Percentiles rank a stretch among this genome's conserved stretches.
Conservation (phyloP, 2,888 invertebrate species). For the Ornithoptera priamus region DNA sequence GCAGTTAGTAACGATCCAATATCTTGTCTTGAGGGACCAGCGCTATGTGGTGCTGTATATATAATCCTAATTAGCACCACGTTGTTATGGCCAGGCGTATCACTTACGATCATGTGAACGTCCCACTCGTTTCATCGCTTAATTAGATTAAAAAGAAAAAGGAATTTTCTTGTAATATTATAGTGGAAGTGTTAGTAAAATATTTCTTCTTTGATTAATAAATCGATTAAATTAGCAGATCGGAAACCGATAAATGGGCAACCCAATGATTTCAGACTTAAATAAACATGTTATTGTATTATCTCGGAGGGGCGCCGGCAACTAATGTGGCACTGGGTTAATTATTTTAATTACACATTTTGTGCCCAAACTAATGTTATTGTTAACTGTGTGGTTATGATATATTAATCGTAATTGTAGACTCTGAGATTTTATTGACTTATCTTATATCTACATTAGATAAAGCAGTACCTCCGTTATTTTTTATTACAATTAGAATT, state of each 20-base stretch:
- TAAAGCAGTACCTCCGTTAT: not conserved
- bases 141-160: no score
- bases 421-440: constrained; percentile 33
- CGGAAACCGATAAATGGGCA: constrained; percentile 36
- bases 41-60: no score
- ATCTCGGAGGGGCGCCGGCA: constrained; percentile 45
- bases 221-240: not conserved
- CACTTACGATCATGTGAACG: no score
- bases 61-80: no score
- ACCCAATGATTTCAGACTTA: constrained; percentile 1
- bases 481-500: not conserved
- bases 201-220: constrained; percentile 2
- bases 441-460: constrained; percentile 20
- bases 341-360: constrained; percentile 48
- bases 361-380: constrained; percentile 32
- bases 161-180: no score
- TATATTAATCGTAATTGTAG: constrained; percentile 59
- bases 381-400: constrained; percentile 43
- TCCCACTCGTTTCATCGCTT: no score
- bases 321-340: constrained; percentile 56
- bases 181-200: not conserved
- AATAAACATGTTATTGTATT: constrained; percentile 1
- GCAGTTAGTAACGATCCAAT: no score
- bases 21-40: no score
- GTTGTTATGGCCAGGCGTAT: no score